Base-by-base conservation (phyloP, 2,797 vertebrate species). In the Phrynocephalus vlangalii region DNA sequence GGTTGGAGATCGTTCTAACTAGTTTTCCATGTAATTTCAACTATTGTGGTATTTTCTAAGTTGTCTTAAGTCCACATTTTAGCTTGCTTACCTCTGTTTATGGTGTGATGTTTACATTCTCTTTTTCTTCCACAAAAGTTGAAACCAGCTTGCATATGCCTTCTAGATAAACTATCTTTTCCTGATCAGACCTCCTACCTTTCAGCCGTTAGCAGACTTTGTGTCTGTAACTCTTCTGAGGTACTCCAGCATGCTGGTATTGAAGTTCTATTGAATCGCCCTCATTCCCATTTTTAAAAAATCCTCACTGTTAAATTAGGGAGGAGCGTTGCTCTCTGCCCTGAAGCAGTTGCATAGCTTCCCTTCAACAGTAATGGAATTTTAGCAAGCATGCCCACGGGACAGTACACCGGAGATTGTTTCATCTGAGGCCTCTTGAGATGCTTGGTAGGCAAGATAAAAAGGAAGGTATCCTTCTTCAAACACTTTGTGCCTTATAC, bases 381-480 rank as follows among this genome's bases (percentile, higher is more conserved):
- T 90, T 84, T 87, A 77, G 26, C 85, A 80, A 87, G 77, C 33
- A 48, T 87, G 63, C 3, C 5, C 50, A 72, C 9, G 44, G 48
- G 24, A 88, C 6, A 63, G 52, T 56, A 80, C 7, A 56, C 0
- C 1, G 87, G 67, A 28, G 16, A 88, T 79, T 73, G 2, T 30
- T 84, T 44, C 68, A 89, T 87, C 28, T 89, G 38, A 88, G 83
- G 16, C 1, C 70, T 88, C 87, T 44, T 90, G 20, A 90, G 73
- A 44, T 30, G 48, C n/a, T 89, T 50, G 11, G 2, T 44, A 6
- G 3, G 0, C n/a, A 85, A 76, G 73, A 85, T 89, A 84, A 88
- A 44, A 91, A 90, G 24, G 3, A 70, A 90, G n/a, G 3, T 56
- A 24, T 87, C 78, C 84, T 44, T 67, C 56, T 83, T 85, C 5